Base-by-base conservation (phyloP, 2,888 invertebrate species). In the Noctuana brunneofusca region DNA sequence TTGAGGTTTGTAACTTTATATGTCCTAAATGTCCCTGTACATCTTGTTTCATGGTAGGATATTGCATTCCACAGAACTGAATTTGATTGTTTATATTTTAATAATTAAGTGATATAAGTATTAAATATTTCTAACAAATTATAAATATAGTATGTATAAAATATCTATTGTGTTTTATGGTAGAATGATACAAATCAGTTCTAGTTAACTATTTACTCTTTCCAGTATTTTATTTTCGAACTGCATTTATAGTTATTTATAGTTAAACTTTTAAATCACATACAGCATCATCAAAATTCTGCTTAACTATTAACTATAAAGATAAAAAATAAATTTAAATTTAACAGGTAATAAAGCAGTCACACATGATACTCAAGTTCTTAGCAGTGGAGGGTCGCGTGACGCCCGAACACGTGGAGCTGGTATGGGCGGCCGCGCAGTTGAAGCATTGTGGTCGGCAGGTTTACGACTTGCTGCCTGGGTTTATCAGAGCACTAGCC, bases 341-440 rank as follows among this genome's bases (percentile, higher is more conserved):
- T 18, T 22, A 38, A 35, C 82, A 95, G 95, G 94, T 97, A 12
- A 97, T 98, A 66, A 98, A 98, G 81, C 98, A 98, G 83, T 97
- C 98, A 69, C 98, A 98, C 84, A 95, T 97, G 74, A 96, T 98
- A 67, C 90, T 98, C 54, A 97, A 97, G 84, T 97, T 98, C 83
- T 91, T 98, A 66, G 98, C 98, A 0, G 96, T 97, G 86, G 98
- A 98, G 84, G 96, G 97, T 43, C 94, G 97, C 70, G 96, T 98
- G 41, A 97, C 96, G 0, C 95, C 96, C 63, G 97, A 97, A 64
- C 97, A 98, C 73, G 95, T 98, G 71, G 97, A 98, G 79, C 93
- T 96, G 41, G 97, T 98, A 68, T 98, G 98, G 98, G 96, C 97
- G 69, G 97, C 98, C 0, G 97, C 98, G 0, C 98, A 98, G 83